Conservation (phyloP, 2,797 vertebrate genomes). For the Discoglossus pictus region DNA sequence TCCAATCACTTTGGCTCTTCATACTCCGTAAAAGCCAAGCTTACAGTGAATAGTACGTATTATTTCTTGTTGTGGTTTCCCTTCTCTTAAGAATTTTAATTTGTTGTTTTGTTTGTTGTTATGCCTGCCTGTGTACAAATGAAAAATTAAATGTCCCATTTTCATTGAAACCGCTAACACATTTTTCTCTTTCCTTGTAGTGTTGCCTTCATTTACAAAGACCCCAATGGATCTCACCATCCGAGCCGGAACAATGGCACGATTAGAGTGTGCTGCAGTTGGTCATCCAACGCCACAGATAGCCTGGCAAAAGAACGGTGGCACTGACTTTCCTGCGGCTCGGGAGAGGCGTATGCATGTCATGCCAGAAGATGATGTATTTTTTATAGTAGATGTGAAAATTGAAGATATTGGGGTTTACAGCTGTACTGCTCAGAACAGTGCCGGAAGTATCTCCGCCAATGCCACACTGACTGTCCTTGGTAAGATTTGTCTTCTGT, state of each 20-base stretch:
- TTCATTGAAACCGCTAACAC: no score
- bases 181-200: constrained; percentile 60
- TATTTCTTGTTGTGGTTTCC: constrained; percentile 35
- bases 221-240: constrained; percentile 93
- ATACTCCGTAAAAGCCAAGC: constrained; percentile 93
- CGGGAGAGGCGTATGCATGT: constrained; percentile 96
- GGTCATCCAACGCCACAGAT: constrained; percentile 93
- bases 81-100: constrained; percentile 12
- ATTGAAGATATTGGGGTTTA: constrained; percentile 91
- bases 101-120: neutral
- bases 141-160: no score
- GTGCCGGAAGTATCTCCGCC: constrained; percentile 88
- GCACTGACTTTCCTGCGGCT: constrained; percentile 93
- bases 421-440: constrained; percentile 95
- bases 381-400: constrained; percentile 95
- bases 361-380: constrained; percentile 96
- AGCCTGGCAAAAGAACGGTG: constrained; percentile 97
- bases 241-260: constrained; percentile 85
- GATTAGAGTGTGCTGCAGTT: constrained; percentile 88
- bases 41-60: constrained; percentile 93
- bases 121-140: neutral
- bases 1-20: constrained; percentile 97
- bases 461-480: constrained; percentile 92
- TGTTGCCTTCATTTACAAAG: constrained; percentile 96
- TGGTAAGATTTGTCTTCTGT: constrained; percentile 72